Conservation (phyloP, 2,797 vertebrate genomes). For the Iguana delicatissima region DNA sequence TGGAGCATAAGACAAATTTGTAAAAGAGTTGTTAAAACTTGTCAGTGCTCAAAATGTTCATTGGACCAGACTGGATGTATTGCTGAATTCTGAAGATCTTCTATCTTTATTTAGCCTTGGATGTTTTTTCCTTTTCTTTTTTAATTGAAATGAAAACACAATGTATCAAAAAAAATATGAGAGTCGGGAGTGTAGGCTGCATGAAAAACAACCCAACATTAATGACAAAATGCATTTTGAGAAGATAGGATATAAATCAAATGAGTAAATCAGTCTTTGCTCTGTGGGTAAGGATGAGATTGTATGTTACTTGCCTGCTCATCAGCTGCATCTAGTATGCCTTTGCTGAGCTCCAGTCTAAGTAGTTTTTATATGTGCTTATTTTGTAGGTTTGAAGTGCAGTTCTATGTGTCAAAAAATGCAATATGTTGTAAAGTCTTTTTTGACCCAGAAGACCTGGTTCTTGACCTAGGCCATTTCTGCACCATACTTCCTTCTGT, state of each 20-base stretch:
- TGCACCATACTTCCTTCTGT: too few species aligned
- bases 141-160: too few species aligned
- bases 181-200: too few species aligned
- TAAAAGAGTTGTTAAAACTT: neutral
- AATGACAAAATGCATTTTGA: too few species aligned
- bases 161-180: too few species aligned
- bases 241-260: too few species aligned
- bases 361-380: neutral
- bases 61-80: neutral
- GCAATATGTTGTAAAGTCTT: constrained; percentile 67
- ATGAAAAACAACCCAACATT: too few species aligned
- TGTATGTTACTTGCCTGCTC: neutral
- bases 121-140: too few species aligned
- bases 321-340: neutral
- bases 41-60: neutral
- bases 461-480: constrained; percentile 59
- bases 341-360: neutral
- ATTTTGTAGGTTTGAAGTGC: neutral
- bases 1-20: neutral
- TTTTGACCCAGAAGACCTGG: constrained; percentile 65
- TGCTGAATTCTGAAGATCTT: neutral
- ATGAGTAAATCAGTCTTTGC: too few species aligned
- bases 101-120: neutral
- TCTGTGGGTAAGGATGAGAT: neutral
- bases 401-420: constrained; percentile 19